Evolutionary conservation across 2,113 vertebrate species (phyloP).

Genomic region (Caloenas nicobarica): DNA sequence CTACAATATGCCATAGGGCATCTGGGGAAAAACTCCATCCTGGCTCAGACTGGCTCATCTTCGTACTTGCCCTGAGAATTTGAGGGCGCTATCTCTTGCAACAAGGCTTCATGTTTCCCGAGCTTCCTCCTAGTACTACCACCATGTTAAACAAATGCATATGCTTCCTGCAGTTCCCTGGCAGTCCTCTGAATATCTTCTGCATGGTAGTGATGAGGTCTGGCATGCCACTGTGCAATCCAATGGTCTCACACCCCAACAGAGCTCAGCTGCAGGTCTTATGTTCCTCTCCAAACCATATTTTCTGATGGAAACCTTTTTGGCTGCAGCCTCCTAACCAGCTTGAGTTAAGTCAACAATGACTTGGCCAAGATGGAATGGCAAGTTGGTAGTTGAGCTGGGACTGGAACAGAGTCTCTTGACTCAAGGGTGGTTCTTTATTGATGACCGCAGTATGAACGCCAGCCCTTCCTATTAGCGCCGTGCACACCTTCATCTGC

Average conservation of each 20-base stretch:
- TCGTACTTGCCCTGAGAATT: not conserved
- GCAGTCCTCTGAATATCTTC: slow-evolving; percentile 24
- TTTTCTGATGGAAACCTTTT: slow-evolving; percentile 59
- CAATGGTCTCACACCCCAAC: slow-evolving; percentile 68
- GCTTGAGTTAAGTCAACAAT: slow-evolving; percentile 30
- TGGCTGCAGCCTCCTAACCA: slow-evolving; percentile 41
- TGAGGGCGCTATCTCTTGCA: not conserved
- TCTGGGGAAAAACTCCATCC: not conserved
- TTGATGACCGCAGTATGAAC: not conserved
- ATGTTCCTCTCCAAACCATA: slow-evolving; percentile 67
- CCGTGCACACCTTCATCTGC: not conserved
- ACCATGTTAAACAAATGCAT: slow-evolving; percentile 58
- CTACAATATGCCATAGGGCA: not conserved
- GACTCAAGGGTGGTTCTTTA: not conserved
- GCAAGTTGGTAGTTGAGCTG: not conserved
- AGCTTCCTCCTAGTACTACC: slow-evolving; percentile 20
- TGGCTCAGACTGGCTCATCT: not conserved
- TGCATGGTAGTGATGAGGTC: slow-evolving; percentile 54
- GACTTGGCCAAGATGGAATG: not conserved
- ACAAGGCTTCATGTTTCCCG: not conserved
- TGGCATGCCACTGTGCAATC: slow-evolving; percentile 65
- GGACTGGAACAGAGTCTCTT: not conserved
- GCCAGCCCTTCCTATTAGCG: not conserved
- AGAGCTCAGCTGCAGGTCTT: slow-evolving; percentile 69
- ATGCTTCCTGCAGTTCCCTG: slow-evolving; percentile 62